These are phyloP conservation scores for Sinocyclocheilus rhinocerous DNA, from an alignment of 2,113 vertebrate species.

Conservation along the genomic window DNA sequence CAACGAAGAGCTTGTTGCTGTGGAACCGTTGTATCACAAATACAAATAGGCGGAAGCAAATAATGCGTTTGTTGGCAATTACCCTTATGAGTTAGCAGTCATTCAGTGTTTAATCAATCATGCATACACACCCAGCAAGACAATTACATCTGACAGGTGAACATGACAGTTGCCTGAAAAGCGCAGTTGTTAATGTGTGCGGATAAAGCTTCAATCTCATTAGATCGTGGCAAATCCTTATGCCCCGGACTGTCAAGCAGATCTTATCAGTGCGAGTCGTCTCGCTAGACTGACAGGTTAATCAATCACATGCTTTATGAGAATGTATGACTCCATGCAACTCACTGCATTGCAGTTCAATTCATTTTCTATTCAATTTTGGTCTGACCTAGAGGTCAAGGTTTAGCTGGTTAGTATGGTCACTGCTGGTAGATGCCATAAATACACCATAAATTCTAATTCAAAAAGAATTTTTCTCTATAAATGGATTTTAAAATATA, in stretches of 20 bases:
- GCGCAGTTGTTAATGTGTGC: conserved; percentile 11
- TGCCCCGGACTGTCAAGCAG: conserved; percentile 21
- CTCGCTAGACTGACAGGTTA: conserved; percentile 23
- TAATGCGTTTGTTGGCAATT: conserved; percentile 38
- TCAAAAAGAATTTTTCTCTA: neutral
- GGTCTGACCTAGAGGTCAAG: neutral
- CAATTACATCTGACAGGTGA: conserved; percentile 28
- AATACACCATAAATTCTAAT: neutral
- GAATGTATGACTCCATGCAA: neutral
- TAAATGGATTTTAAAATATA: neutral
- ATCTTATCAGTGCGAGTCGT: conserved; percentile 12
- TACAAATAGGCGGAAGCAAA: conserved; percentile 16
- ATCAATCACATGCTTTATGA: conserved; percentile 29
- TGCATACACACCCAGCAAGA: conserved; percentile 17
- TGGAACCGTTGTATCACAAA: neutral
- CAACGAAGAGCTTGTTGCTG: neutral
- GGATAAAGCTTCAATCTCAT: conserved; percentile 31
- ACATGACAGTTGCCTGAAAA: conserved; percentile 28
- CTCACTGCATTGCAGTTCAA: conserved; percentile 4
- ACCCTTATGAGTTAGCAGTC: conserved; percentile 35
- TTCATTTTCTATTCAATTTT: neutral
- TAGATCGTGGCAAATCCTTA: conserved; percentile 22
- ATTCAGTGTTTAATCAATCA: conserved; percentile 45
- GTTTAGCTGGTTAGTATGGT: neutral
- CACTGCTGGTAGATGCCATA: neutral